Evolutionary conservation across 2,113 vertebrate genomes (phyloP).

Genomic region (Rhegmatorhina hoffmannsi): DNA sequence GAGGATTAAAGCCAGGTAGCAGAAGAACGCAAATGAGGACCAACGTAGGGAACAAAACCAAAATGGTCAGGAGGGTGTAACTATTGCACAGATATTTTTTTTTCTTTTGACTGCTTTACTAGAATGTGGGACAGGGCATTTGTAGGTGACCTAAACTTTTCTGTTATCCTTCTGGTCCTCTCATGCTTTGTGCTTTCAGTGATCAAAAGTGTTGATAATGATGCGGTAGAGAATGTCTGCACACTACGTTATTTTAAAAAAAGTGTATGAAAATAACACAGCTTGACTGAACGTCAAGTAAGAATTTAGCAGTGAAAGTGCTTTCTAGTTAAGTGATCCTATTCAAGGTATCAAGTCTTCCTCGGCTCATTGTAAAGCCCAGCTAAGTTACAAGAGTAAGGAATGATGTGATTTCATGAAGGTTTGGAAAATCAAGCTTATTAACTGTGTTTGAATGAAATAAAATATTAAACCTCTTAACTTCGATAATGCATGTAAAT

Average conservation of each 20-base stretch:
- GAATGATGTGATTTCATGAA: neutral
- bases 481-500: neutral
- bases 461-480: neutral
- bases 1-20: neutral
- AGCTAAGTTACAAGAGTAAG: neutral
- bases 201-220: neutral
- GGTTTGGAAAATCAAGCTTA: neutral
- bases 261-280: neutral
- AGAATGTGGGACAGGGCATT: neutral
- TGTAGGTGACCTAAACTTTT: neutral
- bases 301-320: neutral
- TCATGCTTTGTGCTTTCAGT: neutral
- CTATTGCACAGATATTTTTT: neutral
- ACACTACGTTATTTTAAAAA: neutral
- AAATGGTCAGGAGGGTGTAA: neutral
- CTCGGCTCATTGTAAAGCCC: neutral
- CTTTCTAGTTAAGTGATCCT: neutral
- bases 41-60: neutral
- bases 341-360: neutral
- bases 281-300: neutral
- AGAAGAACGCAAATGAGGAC: neutral
- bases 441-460: neutral
- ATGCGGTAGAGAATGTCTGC: neutral
- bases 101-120: neutral
- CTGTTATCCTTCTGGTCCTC: neutral